phyloP scores from a whole-genome alignment of 1,140 invertebrate species.

The Lucilia cuprina region DNA sequence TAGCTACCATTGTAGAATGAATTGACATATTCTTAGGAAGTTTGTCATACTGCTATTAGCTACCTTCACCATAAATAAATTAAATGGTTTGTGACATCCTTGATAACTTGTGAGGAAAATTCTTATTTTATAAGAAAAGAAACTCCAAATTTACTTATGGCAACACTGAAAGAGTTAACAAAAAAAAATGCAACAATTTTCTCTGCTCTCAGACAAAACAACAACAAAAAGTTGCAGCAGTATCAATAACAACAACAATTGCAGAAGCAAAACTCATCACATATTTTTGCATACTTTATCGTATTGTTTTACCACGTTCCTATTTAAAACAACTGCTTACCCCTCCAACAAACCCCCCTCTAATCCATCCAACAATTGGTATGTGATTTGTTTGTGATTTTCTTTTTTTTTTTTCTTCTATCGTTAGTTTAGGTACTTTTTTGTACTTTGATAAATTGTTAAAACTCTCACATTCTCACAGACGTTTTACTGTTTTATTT shows the following conservation, averaged over 20 bases:
- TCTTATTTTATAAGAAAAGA: too few relatives aligned
- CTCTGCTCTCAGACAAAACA: not conserved
- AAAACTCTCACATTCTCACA: not conserved
- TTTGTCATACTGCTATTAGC: too few relatives aligned
- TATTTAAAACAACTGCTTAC: not conserved
- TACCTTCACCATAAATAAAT: too few relatives aligned
- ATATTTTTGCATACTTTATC: slow-evolving; percentile 5
- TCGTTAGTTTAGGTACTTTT: not conserved
- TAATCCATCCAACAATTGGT: not conserved
- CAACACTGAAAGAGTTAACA: not conserved
- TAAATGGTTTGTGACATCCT: too few relatives aligned
- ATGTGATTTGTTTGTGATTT: slow-evolving; percentile 11
- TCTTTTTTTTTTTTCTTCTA: not conserved
- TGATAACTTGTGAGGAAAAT: too few relatives aligned
- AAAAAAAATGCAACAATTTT: slow-evolving; percentile 15
- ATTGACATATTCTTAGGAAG: too few relatives aligned
- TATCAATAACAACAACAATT: not conserved
- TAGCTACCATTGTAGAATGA: too few relatives aligned
- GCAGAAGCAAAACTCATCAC: not conserved
- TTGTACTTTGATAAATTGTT: not conserved
- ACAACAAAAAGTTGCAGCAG: not conserved
- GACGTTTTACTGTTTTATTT: not conserved
- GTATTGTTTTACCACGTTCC: not conserved
- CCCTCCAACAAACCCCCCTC: not conserved
- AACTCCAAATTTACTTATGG: not conserved